These are phyloP conservation scores for Colletes gigas DNA, from an alignment of 1,140 invertebrate species.

Conservation along the genomic window DNA sequence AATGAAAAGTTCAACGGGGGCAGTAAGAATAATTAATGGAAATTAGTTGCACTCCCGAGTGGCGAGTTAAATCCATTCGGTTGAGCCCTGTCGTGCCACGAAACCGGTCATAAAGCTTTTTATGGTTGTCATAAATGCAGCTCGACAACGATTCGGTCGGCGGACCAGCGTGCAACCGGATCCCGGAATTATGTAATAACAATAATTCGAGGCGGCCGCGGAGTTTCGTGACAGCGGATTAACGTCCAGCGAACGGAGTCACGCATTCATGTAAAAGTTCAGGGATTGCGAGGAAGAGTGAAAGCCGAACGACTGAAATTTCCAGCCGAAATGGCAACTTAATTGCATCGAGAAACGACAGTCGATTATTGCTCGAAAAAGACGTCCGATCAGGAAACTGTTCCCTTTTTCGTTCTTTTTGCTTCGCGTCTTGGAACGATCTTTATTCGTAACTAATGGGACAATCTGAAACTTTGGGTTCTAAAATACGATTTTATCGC, in stretches of 20 bases:
- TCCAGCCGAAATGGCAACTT: background rate
- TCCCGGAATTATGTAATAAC: background rate
- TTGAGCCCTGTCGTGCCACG: background rate
- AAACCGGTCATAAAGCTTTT: constrained; percentile 42
- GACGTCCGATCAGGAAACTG: background rate
- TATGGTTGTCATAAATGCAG: constrained; percentile 33
- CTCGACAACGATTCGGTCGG: too few relatives aligned
- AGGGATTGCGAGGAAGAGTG: background rate
- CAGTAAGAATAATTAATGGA: constrained; percentile 47
- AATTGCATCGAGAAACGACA: background rate
- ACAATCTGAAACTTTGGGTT: too few relatives aligned
- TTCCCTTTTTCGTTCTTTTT: background rate
- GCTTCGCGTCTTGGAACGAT: background rate
- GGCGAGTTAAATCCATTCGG: background rate
- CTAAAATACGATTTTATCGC: too few relatives aligned
- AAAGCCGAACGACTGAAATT: background rate
- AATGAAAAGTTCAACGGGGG: background rate
- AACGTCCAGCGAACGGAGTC: background rate
- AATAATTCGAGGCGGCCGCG: background rate
- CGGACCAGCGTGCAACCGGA: background rate
- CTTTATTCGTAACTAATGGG: background rate
- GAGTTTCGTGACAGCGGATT: background rate
- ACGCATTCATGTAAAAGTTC: background rate
- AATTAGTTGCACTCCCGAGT: background rate
- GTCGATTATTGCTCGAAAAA: background rate